Conservation (phyloP, 2,113 vertebrate species). For the Naja naja region DNA sequence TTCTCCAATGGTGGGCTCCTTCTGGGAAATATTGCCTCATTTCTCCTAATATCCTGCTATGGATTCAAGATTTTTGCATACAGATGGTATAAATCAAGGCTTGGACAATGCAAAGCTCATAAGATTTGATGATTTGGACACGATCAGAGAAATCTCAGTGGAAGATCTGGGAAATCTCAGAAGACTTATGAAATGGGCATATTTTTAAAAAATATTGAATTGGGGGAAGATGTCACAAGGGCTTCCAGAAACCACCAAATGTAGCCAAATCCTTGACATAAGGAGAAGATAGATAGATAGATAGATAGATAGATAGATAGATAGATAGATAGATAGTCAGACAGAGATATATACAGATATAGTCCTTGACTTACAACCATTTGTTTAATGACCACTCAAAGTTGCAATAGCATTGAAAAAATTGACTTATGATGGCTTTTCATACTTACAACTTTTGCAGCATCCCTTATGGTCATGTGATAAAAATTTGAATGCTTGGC, state of each 20-base stretch:
- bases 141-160: not conserved
- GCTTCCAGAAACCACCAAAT: not conserved
- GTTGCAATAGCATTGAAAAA: not conserved
- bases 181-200: not conserved
- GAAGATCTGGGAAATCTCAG: not conserved
- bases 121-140: not conserved
- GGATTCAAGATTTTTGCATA: slow-evolving; percentile 45
- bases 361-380: no score
- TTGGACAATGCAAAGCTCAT: not conserved
- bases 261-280: not conserved
- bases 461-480: not conserved
- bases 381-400: no score
- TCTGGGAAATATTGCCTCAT: slow-evolving; percentile 52
- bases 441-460: not conserved
- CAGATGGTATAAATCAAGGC: not conserved
- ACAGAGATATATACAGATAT: no score
- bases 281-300: no score
- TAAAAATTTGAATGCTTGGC: not conserved
- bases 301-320: no score
- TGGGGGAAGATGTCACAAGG: not conserved
- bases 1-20: slow-evolving; percentile 16
- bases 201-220: not conserved
- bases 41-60: slow-evolving; percentile 45
- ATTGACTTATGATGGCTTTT: not conserved
- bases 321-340: no score